Base-by-base conservation (phyloP, 2,113 vertebrate species). In the Erythrocercus mccallii region DNA sequence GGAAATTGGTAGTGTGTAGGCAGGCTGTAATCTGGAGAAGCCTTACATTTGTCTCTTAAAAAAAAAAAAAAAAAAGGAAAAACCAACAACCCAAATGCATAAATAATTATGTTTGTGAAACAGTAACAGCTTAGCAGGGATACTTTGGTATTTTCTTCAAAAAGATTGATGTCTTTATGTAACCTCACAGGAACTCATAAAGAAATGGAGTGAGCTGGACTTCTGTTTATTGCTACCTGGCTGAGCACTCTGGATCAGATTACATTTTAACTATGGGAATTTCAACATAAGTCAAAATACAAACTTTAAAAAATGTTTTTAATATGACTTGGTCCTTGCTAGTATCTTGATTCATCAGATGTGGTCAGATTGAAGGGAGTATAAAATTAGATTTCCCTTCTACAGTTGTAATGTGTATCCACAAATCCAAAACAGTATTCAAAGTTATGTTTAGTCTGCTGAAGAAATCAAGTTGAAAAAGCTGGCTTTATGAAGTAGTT, bases 301-400 rank as follows among this genome's bases (percentile, higher is more conserved):
- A 91, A 90, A 87, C 90, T 93, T 88, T 10, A 40, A 62, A 79
- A 81, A 84, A 68, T 81, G 51, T 53, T 95, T 96, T 94, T 56
- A 45, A 37, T 61, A 53, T 83, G 85, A 89, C 77, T 93, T 72
- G 78, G 62, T 85, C 50, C 47, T 61, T 38, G 21, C 62, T 90
- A 82, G 44, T 33, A 27, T 86, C 76, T 95, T 5, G 11, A 15
- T 80, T 87, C 51, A 70, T 85, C 90, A 64, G 30, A 69, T 78
- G 77, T 64, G 85, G 77, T 72, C 51, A 83, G 51, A 40, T 86
- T 8, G 7, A 37, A 86, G 47, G 30, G 47, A 45, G 13, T 54
- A 16, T 53, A 88, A 92, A 91, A 92, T 89, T 78, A 86, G 86
- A 65, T 90, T 95, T 87, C 48, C 77, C 74, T 82, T 91, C 11